Evolutionary conservation across 2,888 invertebrate species (phyloP), one percentile per base, ranked within the genome.

Genomic region (Drosophila antonietae): DNA sequence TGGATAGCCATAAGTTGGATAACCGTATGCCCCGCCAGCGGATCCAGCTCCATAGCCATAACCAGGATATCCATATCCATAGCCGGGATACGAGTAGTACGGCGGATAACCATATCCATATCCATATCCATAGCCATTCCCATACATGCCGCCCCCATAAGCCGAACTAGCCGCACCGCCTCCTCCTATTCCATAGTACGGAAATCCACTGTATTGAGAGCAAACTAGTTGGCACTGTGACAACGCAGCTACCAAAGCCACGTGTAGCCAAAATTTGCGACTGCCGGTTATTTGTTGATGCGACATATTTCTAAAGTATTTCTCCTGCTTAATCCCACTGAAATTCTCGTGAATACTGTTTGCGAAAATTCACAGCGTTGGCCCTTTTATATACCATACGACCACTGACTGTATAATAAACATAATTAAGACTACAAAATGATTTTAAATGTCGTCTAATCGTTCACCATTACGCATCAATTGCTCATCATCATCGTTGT

Each of bases 381-480:
- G 56, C 66, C 46, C 62, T 68, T 82, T 86, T 86, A 57, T 86
- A 57, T 86, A 83, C 20, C 15, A 46, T 15, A 6, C 28, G 28
- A 28, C 46, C 49, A 46, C 7, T 52, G 41, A 58, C 41, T 65
- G 55, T 56, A 51, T 46, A 39, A 35, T 51, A 52, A 66, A 53
- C 58, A 63, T 67, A 52, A 57, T 72, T 61, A 61, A n/a, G 35
- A 46, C 49, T 70, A 62, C 63, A 72, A 79, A 86, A 73, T 70
- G 68, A 53, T 86, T 79, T 83, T 84, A 87, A 86, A 86, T 87
- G 72, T 60, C 52, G 60, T 61, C 76, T 87, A 82, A 86, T 89
- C 82, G 75, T 55, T 52, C 43, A 44, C 62, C 59, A 69, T 65
- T 33, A 39, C 20, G 53, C 75, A 78, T 68, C 66, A 73, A 66